Conservation (phyloP, 2,797 vertebrate species). For the Chaenodraco wilsoni region DNA sequence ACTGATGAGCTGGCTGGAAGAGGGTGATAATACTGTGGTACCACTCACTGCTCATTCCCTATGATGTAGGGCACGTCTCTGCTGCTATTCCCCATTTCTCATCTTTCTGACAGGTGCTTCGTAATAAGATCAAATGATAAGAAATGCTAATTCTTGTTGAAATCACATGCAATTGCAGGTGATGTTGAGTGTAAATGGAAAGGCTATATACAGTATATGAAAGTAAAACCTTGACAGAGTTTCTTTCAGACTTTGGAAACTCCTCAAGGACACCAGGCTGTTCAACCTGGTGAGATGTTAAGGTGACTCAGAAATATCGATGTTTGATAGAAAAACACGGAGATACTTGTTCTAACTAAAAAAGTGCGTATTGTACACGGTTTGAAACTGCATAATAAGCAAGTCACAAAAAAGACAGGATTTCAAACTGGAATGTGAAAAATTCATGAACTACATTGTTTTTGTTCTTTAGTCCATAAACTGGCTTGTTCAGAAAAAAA, state of each 20-base stretch:
- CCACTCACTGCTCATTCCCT: constrained; percentile 67
- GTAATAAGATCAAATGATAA: constrained; percentile 77
- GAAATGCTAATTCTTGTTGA: constrained; percentile 76
- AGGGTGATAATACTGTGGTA: constrained; percentile 61
- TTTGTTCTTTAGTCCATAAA: background rate
- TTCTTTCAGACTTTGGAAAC: constrained; percentile 52
- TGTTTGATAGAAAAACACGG: constrained; percentile 44
- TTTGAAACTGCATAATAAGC: constrained; percentile 7
- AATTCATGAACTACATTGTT: constrained; percentile 1
- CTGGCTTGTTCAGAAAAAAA: background rate
- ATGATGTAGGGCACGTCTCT: constrained; percentile 72
- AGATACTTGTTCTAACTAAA: constrained; percentile 6
- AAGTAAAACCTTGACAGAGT: constrained; percentile 60
- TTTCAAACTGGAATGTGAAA: constrained; percentile 3
- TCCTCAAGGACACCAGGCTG: constrained; percentile 43
- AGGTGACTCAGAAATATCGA: constrained; percentile 54
- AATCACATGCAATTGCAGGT: constrained; percentile 78
- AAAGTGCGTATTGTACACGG: constrained; percentile 16
- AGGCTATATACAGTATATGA: constrained; percentile 30
- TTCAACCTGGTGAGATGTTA: constrained; percentile 45
- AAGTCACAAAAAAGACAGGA: constrained; percentile 14
- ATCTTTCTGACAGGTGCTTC: constrained; percentile 70
- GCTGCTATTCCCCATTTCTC: constrained; percentile 69
- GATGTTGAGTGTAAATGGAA: constrained; percentile 66
- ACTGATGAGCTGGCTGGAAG: constrained; percentile 73